Evolutionary conservation across 1,140 invertebrate species (phyloP), one percentile per base, ranked within the genome.

Genomic region (Nephila pilipes): DNA sequence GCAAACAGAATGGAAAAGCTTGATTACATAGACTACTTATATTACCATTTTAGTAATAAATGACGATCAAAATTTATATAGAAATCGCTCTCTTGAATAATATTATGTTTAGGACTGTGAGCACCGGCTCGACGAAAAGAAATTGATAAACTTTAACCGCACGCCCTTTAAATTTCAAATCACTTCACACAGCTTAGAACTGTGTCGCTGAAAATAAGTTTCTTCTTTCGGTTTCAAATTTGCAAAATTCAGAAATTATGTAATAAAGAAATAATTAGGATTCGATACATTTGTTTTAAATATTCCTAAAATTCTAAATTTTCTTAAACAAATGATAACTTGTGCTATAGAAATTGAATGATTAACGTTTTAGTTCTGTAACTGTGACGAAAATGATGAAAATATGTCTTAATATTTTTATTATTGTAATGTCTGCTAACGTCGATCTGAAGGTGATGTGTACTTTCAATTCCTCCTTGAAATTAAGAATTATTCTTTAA

Each of bases 401-500:
- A 90, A 90, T 90, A 79, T 90, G 25, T 80, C 57, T 58, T 90
- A 20, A 55, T 69, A 54, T 55, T 92, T 92, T 85, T 36, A 69
- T 69, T 92, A 55, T 58, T 90, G 79, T 65, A 55, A 29, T 85
- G 90, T 91, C 80, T 85, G 60, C 58, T 65, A 79, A 54, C 25
- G 79, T 57, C 36, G 90, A 85, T 92, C 20, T 92, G 90, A 92
- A 92, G 90, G 90, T 92, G 90, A 92, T 92, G 90, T 81, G 46
- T 55, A 6, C 29, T 75, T 25, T 22, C 18, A 46, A 83, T 55
- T 83, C 54, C 22, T 25, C 22, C n/a, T 54, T 36, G 29, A 36
- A 54, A 46, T 46, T 36, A 81, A 22, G 0, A 10, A 81, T 46
- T 46, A 54, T n/a, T 81, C 3, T 8, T 2, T 22, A 1, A 0